A percentile compares a stretch with the other conserved stretches of the same genome.
Evolutionary conservation across 2,113 vertebrate genomes (phyloP).

Genomic region (Hippocampus abdominalis): DNA sequence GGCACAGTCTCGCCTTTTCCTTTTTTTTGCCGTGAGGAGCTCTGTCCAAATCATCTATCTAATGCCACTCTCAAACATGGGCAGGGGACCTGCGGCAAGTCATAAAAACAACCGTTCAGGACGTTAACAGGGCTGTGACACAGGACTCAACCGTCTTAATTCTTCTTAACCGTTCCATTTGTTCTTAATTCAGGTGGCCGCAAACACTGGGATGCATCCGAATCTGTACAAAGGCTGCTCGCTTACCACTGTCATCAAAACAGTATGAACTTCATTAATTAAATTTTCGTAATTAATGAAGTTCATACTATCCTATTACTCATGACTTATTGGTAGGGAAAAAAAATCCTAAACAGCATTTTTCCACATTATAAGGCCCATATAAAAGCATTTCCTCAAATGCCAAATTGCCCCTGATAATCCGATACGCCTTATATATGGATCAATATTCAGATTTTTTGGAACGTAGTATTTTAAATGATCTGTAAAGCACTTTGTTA

Average conservation of each 20-base stretch:
- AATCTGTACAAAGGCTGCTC: not conserved
- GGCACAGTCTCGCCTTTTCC: not conserved
- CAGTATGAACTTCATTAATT: not conserved
- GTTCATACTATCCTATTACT: too few species aligned
- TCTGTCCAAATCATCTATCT: constrained; percentile 10
- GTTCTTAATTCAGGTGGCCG: constrained; percentile 26
- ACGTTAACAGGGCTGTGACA: constrained; percentile 57
- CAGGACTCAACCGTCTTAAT: constrained; percentile 57
- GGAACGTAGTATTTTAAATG: too few species aligned
- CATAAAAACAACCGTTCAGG: constrained; percentile 24
- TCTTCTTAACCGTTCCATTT: constrained; percentile 27
- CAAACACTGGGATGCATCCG: not conserved
- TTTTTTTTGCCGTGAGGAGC: not conserved
- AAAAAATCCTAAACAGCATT: too few species aligned
- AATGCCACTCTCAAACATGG: constrained; percentile 13
- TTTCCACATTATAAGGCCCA: too few species aligned
- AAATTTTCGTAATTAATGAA: too few species aligned
- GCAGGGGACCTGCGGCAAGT: constrained; percentile 1
- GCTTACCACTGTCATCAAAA: not conserved
- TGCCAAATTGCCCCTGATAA: too few species aligned
- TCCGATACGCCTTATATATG: too few species aligned
- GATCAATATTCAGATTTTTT: too few species aligned
- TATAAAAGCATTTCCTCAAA: too few species aligned
- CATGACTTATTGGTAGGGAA: too few species aligned
- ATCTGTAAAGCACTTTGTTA: too few species aligned